Percentiles rank a stretch among this genome's conserved stretches.
These are phyloP conservation scores for Lasiurus borealis DNA, from an alignment of 2,113 vertebrate species.

Conservation along the genomic window DNA sequence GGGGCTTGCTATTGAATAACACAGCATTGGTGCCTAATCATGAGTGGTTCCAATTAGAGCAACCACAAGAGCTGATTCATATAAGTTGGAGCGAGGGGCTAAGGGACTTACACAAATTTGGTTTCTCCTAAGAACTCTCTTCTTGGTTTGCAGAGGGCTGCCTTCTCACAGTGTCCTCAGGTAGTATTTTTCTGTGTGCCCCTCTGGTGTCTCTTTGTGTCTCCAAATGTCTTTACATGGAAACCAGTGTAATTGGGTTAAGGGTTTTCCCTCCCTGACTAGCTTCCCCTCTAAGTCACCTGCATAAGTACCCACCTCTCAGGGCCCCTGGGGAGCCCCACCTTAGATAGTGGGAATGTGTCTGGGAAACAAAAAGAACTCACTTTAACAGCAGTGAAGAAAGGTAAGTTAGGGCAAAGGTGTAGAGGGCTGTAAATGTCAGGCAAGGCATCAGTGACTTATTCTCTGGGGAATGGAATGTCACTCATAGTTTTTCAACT, in stretches of 20 bases:
- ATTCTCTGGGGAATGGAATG: background rate
- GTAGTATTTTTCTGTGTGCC: background rate
- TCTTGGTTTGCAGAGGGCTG: background rate
- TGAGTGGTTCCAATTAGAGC: background rate
- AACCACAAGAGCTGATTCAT: background rate
- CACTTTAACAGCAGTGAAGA: background rate
- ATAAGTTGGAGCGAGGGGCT: background rate
- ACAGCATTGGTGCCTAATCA: background rate
- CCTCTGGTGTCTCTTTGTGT: background rate
- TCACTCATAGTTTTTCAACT: background rate
- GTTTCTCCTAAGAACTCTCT: background rate
- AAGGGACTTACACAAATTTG: background rate
- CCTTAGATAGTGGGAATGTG: background rate
- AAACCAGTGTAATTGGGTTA: background rate
- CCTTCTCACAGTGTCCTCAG: background rate
- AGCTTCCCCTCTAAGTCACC: background rate
- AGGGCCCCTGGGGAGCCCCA: background rate
- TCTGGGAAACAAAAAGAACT: background rate
- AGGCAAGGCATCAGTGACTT: no score
- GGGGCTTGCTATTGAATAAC: background rate
- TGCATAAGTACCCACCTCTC: background rate
- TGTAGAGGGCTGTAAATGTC: background rate
- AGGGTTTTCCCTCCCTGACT: background rate
- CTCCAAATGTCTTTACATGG: background rate
- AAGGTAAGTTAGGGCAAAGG: background rate